These are phyloP conservation scores for Ditylenchus dipsaci DNA, from an alignment of 1,140 invertebrate species.

Conservation along the genomic window DNA sequence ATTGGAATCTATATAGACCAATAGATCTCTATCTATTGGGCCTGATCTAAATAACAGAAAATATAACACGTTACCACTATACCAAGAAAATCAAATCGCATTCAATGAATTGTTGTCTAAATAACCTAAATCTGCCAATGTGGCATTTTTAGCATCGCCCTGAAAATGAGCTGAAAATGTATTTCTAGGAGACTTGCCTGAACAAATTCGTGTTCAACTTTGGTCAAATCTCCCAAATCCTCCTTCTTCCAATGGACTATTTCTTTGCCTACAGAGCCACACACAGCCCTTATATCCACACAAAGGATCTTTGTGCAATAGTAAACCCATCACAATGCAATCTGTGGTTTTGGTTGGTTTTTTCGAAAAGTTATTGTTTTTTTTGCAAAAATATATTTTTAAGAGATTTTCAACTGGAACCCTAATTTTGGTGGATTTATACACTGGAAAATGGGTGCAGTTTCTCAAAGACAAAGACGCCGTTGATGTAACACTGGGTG, in stretches of 20 bases:
- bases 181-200: conserved; percentile 10
- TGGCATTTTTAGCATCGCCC: too few relatives aligned
- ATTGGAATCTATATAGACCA: too few relatives aligned
- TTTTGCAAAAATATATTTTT: not conserved
- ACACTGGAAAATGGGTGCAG: conserved; percentile 4
- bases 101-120: too few relatives aligned
- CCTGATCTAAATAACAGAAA: too few relatives aligned
- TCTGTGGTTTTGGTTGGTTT: conserved; percentile 1
- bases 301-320: not conserved
- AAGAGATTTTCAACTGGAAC: conserved; percentile 9
- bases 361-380: too few relatives aligned
- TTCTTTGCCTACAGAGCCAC: conserved; percentile 1
- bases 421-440: conserved; percentile 7
- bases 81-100: too few relatives aligned
- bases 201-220: conserved; percentile 5
- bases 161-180: not conserved
- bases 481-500: not conserved
- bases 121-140: too few relatives aligned
- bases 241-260: conserved; percentile 13
- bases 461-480: not conserved
- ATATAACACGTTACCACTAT: too few relatives aligned
- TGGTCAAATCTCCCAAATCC: conserved; percentile 12
- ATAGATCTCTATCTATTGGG: too few relatives aligned
- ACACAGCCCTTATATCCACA: not conserved
- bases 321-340: not conserved